Evolutionary conservation across 2,113 vertebrate genomes (phyloP), one percentile per base, ranked within the genome.

Genomic region (Vimba vimba): DNA sequence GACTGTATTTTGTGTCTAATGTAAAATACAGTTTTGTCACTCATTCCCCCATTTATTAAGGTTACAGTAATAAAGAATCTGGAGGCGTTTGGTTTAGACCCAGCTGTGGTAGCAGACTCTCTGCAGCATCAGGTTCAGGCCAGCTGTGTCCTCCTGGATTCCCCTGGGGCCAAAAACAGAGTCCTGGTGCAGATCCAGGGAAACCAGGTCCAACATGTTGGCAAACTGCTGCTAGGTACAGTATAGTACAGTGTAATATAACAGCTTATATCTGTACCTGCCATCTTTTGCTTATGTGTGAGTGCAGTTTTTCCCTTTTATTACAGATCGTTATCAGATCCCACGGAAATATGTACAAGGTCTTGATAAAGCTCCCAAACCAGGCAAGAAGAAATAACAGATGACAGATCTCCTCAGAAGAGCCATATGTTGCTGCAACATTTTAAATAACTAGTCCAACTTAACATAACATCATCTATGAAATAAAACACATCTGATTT

Each of bases 31-130:
- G 9, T 64, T 36, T 25, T 23, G 1, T 33, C n/a, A 11, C 23
- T 47, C 17, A 27, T 30, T 25, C 13, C 52, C 2, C 77, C 21
- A 15, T 86, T 6, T 60, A 3, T 82, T 0, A 75, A 99, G 98
- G 97, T 99, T 79, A 99, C 98, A 1, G 84, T 98, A 39, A 94
- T 99, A 88, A 97, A 96, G 92, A 99, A 99, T 91, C 94, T 99
- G 64, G 98, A 99, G 89, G 91, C 93, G 15, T 99, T 97, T 19
- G 97, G 96, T 30, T 89, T 99, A 30, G 96, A 99, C 85, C 97
- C 97, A 0, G 89, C 93, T n/a, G 88, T 86, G 0, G 94, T 99
- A 85, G 96, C 97, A 83, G 92, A 92, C 30, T 79, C 91, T 66
- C 93, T 99, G 55, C 98, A 99, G 81, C 96, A 92, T 84, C 93